Base-by-base conservation (phyloP, 2,888 invertebrate species). In the Hemaris fuciformis region DNA sequence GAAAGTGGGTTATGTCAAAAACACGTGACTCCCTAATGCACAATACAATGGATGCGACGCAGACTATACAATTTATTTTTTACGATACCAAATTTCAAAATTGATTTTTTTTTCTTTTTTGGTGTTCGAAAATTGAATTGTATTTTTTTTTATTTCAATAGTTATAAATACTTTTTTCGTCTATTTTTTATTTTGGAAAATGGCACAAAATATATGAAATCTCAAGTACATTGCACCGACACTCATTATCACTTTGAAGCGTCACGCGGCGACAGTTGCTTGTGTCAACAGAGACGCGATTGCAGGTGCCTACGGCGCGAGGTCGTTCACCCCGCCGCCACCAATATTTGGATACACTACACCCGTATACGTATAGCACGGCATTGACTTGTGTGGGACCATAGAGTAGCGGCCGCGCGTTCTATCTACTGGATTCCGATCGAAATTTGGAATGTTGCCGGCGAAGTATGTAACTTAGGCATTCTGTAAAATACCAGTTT, bases 261-360 rank as follows among this genome's bases (percentile, higher is more conserved):
- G 84, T 86, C 84, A 84, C 82, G 74, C 66, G 67, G 63, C 64
- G 74, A 73, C 75, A 75, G 83, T 83, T 84, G 80, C 79, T 85
- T 89, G 78, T 88, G 87, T 90, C 88, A 90, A 90, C 86, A 89
- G 79, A 80, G 81, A 75, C 83, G 81, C 87, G 87, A 89, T 87
- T 88, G 89, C 91, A 91, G 91, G 91, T 91, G 85, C 84, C 87
- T 83, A 74, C 72, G 66, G 66, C 70, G 72, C 67, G 77, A 80
- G 90, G 87, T 89, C 89, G 66, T 87, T 89, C 83, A 89, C 85
- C 91, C 82, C 83, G 79, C 72, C 79, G 84, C 82, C 81, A 78
- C 81, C 81, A 82, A 90, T 90, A 91, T 92, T 92, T 86, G 89
- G 91, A 86, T 87, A 89, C 82, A 81, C 80, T 80, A 31, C 53